These are phyloP conservation scores for Drosophila cracens DNA, from an alignment of 2,888 invertebrate species.

Conservation along the genomic window DNA sequence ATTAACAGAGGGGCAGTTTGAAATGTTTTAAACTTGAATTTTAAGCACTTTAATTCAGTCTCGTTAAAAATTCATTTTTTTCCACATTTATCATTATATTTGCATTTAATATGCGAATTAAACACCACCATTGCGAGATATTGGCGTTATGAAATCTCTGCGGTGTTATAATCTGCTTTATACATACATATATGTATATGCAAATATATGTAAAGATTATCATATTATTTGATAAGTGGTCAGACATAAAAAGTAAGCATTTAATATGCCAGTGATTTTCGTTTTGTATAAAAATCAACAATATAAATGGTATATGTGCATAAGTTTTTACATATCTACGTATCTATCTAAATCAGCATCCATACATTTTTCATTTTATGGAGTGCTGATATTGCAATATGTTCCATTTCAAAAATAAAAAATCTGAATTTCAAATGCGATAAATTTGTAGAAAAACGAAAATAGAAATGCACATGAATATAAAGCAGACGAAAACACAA, in stretches of 20 bases:
- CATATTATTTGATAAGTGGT: background rate
- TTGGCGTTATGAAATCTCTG: background rate
- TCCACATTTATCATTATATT: background rate
- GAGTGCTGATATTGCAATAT: slow-evolving; percentile 44
- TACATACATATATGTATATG: background rate
- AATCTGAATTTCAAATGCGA: slow-evolving; percentile 28
- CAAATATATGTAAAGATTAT: background rate
- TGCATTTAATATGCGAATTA: background rate
- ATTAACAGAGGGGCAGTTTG: too few relatives aligned
- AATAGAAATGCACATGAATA: slow-evolving; percentile 20
- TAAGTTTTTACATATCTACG: background rate
- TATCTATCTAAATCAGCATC: background rate
- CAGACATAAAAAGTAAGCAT: background rate
- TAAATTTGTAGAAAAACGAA: slow-evolving; percentile 29
- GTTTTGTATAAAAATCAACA: too few relatives aligned
- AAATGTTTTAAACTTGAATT: background rate
- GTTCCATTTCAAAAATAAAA: slow-evolving; percentile 7
- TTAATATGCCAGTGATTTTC: background rate
- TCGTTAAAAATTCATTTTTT: background rate
- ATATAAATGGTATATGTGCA: background rate
- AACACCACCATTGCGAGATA: background rate
- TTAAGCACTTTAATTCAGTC: background rate
- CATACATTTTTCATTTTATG: slow-evolving; percentile 57
- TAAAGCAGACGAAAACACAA: slow-evolving; percentile 3
- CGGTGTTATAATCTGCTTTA: background rate